These are phyloP conservation scores for Rhyacophila evoluta DNA, from an alignment of 2,888 invertebrate genomes.

Conservation along the genomic window DNA sequence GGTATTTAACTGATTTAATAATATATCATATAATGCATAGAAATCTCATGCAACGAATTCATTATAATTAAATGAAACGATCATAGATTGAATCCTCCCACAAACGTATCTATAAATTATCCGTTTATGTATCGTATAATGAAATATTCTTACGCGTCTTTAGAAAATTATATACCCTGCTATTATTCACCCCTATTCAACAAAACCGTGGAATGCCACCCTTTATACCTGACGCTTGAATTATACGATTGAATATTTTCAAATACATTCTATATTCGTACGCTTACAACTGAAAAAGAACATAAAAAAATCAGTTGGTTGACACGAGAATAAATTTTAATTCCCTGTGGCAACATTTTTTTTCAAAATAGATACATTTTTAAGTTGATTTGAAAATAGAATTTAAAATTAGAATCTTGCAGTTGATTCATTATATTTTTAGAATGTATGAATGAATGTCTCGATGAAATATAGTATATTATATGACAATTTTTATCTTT, in stretches of 20 bases:
- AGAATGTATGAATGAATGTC: no score
- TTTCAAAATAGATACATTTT: no score
- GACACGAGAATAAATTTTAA: no score
- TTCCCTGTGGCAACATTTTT: no score
- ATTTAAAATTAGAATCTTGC: no score
- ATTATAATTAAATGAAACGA: slow-evolving; percentile 37
- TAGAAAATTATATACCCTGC: slow-evolving; percentile 46
- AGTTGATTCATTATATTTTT: no score
- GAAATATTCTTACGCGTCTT: slow-evolving; percentile 40
- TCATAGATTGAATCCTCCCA: slow-evolving; percentile 44
- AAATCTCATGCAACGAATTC: not conserved
- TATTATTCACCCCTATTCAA: slow-evolving; percentile 48
- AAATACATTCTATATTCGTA: not conserved
- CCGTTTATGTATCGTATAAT: slow-evolving; percentile 53
- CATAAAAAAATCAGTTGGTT: no score
- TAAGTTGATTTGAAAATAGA: no score
- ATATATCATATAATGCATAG: not conserved
- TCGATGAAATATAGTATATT: no score
- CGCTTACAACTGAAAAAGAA: not conserved
- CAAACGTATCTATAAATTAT: slow-evolving; percentile 52
- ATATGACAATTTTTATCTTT: no score
- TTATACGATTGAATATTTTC: not conserved
- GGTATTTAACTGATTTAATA: not conserved
- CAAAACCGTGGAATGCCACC: slow-evolving; percentile 37
- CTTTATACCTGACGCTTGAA: slow-evolving; percentile 46